Percentiles rank a stretch among this genome's conserved stretches.
These are phyloP conservation scores for Perodicticus potto DNA, from an alignment of 2,797 vertebrate species.

Conservation along the genomic window DNA sequence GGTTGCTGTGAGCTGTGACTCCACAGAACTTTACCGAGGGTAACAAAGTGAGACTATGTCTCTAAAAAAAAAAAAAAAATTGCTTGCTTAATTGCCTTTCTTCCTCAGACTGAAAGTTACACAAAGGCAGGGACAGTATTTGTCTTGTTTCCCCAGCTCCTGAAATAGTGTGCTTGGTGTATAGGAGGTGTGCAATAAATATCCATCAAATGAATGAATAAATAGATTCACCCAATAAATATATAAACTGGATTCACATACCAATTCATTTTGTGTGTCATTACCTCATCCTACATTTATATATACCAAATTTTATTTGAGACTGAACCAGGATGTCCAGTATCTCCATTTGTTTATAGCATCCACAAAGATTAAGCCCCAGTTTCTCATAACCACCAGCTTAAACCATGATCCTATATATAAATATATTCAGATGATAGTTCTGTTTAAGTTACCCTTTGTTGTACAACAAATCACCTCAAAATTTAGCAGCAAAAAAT, in stretches of 20 bases:
- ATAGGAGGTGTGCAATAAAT: neutral
- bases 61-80: neutral
- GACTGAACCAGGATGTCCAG: neutral
- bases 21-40: too few species aligned
- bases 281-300: slow-evolving; percentile 12
- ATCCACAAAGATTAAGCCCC: slow-evolving; percentile 9
- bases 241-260: neutral
- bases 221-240: neutral
- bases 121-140: neutral
- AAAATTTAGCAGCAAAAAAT: neutral
- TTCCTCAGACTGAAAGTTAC: neutral
- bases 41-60: too few species aligned
- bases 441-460: slow-evolving; percentile 8
- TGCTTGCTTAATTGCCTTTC: slow-evolving; percentile 2
- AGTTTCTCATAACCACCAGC: neutral
- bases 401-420: neutral
- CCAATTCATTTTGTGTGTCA: neutral
- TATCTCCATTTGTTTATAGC: slow-evolving; percentile 21
- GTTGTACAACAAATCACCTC: neutral
- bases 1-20: too few species aligned
- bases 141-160: neutral
- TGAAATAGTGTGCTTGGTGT: neutral
- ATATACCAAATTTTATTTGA: neutral
- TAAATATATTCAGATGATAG: neutral
- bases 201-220: neutral